These are phyloP conservation scores for Fragum fragum DNA, from an alignment of 2,888 invertebrate genomes.

Conservation along the genomic window DNA sequence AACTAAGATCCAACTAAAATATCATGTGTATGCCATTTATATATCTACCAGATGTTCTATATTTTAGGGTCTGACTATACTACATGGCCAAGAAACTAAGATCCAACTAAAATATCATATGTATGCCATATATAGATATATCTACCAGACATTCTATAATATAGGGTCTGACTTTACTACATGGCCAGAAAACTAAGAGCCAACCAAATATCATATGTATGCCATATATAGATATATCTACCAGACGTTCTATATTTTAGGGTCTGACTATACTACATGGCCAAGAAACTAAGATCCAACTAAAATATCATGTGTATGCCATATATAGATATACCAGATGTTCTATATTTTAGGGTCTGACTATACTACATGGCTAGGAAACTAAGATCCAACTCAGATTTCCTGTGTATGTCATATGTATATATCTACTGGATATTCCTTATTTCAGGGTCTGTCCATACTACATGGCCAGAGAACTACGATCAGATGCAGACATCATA, in stretches of 20 bases:
- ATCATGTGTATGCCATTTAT: too few species aligned
- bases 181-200: slow-evolving; percentile 94
- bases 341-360: slow-evolving; percentile 11
- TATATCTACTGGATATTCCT: too few species aligned
- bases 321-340: slow-evolving; percentile 91
- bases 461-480: slow-evolving; percentile 95
- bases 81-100: slow-evolving; percentile 95
- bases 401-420: slow-evolving; percentile 98
- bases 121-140: slow-evolving; percentile 99
- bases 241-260: too few species aligned
- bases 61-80: slow-evolving; percentile 98
- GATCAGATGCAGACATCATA: slow-evolving; percentile 95
- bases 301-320: slow-evolving; percentile 99
- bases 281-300: slow-evolving; percentile 93
- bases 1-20: slow-evolving; percentile 95
- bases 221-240: too few species aligned
- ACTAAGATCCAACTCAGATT: slow-evolving; percentile 94
- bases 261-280: slow-evolving; percentile 97
- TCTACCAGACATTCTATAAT: neutral
- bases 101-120: slow-evolving; percentile 96
- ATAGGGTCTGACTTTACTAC: slow-evolving; percentile 91
- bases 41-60: too few species aligned
- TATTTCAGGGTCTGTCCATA: slow-evolving; percentile 92
- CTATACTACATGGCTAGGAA: slow-evolving; percentile 96
- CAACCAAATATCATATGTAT: slow-evolving; percentile 97